Conservation (phyloP, 2,113 vertebrate species). For the Hiodon alosoides region DNA sequence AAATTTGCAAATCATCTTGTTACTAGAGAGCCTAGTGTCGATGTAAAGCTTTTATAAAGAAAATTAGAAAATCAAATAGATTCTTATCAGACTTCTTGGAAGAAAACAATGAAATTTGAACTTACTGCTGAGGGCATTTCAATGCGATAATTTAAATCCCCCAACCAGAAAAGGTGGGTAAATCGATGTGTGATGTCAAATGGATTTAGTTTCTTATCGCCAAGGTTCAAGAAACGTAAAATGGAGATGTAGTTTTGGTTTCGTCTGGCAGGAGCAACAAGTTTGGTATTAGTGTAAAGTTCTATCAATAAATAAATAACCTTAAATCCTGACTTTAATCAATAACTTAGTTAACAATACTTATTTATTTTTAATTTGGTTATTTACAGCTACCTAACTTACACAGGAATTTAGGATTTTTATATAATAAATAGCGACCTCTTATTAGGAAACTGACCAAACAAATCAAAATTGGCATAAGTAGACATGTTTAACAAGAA, state of each 20-base stretch:
- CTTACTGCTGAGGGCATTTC: constrained; percentile 76
- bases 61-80: neutral
- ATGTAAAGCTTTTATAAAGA: neutral
- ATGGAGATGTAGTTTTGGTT: constrained; percentile 94
- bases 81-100: neutral
- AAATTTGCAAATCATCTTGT: no score
- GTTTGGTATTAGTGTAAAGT: neutral
- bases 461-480: no score
- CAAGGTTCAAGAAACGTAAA: constrained; percentile 85
- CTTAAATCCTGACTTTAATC: no score
- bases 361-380: no score
- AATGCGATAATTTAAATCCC: constrained; percentile 90
- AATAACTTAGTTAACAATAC: no score
- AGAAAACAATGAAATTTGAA: neutral
- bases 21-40: no score
- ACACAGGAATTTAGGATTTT: no score
- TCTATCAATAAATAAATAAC: no score
- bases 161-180: constrained; percentile 96
- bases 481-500: no score
- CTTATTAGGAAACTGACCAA: no score
- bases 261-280: constrained; percentile 66
- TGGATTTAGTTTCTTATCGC: constrained; percentile 87
- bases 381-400: no score
- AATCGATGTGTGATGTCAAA: constrained; percentile 93
- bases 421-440: no score